A percentile compares a stretch with the other conserved stretches of the same genome.
These are phyloP conservation scores for Corythornis madagascariensis DNA, from an alignment of 2,113 vertebrate species.

Conservation along the genomic window DNA sequence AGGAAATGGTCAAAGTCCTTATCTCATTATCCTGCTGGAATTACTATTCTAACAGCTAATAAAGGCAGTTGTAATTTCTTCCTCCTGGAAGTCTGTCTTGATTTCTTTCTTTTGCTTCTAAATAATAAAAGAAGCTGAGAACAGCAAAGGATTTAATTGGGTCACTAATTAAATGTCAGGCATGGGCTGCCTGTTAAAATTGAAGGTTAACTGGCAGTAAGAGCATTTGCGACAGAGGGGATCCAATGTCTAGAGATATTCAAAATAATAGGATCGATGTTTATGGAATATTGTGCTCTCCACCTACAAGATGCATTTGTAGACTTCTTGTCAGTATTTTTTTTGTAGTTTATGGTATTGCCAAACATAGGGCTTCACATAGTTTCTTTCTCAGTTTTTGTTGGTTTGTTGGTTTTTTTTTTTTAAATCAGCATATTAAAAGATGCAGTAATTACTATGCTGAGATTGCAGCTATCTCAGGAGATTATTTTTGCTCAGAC, in stretches of 20 bases:
- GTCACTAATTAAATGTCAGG: constrained; percentile 88
- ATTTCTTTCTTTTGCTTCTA: constrained; percentile 52
- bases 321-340: not conserved
- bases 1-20: not conserved
- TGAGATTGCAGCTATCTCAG: not conserved
- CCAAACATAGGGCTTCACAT: not conserved
- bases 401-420: not conserved
- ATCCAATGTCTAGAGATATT: not conserved
- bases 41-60: constrained; percentile 19
- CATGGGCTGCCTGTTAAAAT: constrained; percentile 71
- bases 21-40: not conserved
- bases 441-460: not conserved
- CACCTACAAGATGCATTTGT: not conserved
- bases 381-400: not conserved
- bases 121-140: constrained; percentile 74
- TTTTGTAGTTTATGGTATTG: not conserved
- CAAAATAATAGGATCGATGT: not conserved
- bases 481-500: not conserved
- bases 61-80: constrained; percentile 57
- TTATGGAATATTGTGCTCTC: not conserved
- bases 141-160: constrained; percentile 80
- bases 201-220: constrained; percentile 75
- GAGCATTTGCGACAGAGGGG: constrained; percentile 8
- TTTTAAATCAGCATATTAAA: not conserved
- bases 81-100: constrained; percentile 47